A percentile compares a stretch with the other conserved stretches of the same genome.
phyloP scores from a whole-genome alignment of 2,797 vertebrate species.

The Esox lucius region DNA sequence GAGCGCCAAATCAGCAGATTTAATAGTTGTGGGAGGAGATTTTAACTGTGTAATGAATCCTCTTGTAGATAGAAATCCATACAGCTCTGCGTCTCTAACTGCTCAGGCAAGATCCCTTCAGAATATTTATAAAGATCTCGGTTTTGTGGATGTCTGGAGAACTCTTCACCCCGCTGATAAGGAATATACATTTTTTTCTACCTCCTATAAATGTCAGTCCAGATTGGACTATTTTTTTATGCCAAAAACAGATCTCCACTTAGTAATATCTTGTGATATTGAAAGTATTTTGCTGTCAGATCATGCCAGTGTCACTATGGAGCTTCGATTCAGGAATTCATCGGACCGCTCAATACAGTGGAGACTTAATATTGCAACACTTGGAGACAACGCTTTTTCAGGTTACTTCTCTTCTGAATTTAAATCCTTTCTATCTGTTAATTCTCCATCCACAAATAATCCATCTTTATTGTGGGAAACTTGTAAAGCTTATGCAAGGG shows the following conservation, averaged over 20 bases:
- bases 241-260: background rate
- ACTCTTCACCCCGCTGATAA: background rate
- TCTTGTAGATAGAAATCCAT: background rate
- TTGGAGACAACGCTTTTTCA: conserved; percentile 5
- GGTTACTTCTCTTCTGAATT: conserved; percentile 9
- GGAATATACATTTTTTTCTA: background rate
- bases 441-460: conserved; percentile 8
- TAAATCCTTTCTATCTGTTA: conserved; percentile 8
- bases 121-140: conserved; percentile 9
- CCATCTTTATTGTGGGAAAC: conserved; percentile 17
- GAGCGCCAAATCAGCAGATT: too few species aligned
- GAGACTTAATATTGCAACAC: background rate
- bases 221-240: conserved; percentile 6
- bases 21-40: conserved; percentile 7
- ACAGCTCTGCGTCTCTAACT: background rate
- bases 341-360: background rate
- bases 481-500: conserved; percentile 5
- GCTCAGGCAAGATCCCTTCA: background rate
- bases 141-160: conserved; percentile 11
- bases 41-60: conserved; percentile 13
- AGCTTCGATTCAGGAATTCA: background rate
- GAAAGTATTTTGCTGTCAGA: conserved; percentile 12
- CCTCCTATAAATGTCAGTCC: too few species aligned
- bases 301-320: background rate
- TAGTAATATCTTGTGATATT: background rate